Evolutionary conservation across 92 coral and sea anemone species (phyloP).

Genomic region (Bergia sp.): DNA sequence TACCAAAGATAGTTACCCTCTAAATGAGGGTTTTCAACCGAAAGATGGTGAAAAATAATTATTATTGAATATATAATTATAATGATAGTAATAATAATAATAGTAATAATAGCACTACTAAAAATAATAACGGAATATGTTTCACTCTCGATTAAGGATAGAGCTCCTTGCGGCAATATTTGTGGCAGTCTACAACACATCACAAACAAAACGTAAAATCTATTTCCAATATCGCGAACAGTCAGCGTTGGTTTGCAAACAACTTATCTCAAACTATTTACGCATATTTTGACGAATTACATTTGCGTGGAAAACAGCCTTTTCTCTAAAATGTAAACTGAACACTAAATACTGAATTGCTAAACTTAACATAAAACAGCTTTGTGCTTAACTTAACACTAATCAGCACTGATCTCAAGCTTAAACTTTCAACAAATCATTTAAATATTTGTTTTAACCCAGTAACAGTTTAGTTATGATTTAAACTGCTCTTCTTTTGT

Average conservation of each 20-base stretch:
- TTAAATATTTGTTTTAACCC: neutral
- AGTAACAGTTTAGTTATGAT: neutral
- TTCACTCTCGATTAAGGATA: too few species aligned
- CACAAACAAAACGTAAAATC: too few species aligned
- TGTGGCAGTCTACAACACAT: neutral
- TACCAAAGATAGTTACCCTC: too few species aligned
- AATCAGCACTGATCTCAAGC: neutral
- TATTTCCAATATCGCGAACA: too few species aligned
- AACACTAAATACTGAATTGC: neutral
- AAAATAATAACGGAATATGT: too few species aligned
- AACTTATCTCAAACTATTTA: neutral
- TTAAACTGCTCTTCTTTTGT: neutral
- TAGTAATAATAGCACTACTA: too few species aligned
- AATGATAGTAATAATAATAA: too few species aligned
- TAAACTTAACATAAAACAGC: neutral
- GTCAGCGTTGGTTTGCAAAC: too few species aligned
- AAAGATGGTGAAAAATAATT: too few species aligned
- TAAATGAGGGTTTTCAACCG: too few species aligned
- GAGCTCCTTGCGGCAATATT: too few species aligned
- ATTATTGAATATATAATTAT: too few species aligned
- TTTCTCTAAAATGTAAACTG: neutral
- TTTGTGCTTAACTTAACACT: neutral
- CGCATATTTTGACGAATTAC: neutral
- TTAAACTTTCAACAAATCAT: neutral
- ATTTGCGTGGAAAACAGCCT: neutral